Evolutionary conservation across 2,113 vertebrate species (phyloP).

Genomic region (Gracilinanus agilis): DNA sequence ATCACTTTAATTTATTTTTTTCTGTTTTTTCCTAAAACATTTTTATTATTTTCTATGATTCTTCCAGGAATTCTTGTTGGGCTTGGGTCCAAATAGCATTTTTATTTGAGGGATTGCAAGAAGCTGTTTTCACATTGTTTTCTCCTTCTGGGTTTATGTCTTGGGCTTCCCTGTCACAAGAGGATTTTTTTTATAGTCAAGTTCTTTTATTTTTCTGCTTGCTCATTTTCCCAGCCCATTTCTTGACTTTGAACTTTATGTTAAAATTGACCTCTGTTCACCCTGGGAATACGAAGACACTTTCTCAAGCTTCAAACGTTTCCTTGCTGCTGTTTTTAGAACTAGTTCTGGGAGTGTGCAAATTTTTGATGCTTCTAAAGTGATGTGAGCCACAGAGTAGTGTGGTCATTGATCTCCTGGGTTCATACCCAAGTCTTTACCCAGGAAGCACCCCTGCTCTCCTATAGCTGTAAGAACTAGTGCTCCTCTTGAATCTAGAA

Average conservation of each 20-base stretch:
- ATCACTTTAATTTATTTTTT: neutral
- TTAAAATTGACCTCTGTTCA: neutral
- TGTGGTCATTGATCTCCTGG: neutral
- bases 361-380: neutral
- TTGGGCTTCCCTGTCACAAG: neutral
- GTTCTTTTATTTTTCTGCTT: neutral
- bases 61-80: neutral
- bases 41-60: neutral
- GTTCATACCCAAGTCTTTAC: neutral
- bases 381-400: neutral
- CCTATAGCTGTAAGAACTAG: neutral
- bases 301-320: neutral
- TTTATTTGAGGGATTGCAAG: neutral
- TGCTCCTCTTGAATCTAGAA: neutral
- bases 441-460: neutral
- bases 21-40: neutral
- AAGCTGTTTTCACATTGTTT: neutral
- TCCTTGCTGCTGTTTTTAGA: neutral
- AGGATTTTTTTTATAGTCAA: neutral
- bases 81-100: neutral
- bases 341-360: neutral
- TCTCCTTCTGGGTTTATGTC: neutral
- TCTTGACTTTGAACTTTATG: neutral
- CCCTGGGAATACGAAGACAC: accelerated
- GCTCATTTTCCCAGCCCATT: neutral